These are phyloP conservation scores for Sebastes itinus DNA, from an alignment of 2,797 vertebrate genomes.

Conservation along the genomic window DNA sequence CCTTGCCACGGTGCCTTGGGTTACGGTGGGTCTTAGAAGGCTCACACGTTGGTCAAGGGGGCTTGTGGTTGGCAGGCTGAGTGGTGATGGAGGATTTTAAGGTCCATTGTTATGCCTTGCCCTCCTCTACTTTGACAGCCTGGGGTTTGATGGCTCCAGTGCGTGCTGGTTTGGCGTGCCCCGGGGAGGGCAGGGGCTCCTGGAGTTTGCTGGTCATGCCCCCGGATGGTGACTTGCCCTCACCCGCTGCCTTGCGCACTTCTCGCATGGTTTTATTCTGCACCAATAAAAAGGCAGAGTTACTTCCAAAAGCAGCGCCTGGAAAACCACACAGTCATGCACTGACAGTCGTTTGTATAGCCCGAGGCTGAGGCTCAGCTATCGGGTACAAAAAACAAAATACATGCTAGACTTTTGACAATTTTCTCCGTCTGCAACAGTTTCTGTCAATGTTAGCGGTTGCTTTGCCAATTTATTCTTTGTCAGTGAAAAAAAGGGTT, in stretches of 20 bases:
- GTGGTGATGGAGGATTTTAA: constrained; percentile 66
- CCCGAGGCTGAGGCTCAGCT: not conserved
- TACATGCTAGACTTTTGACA: not conserved
- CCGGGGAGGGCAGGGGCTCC: constrained; percentile 79
- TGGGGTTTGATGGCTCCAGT: constrained; percentile 95
- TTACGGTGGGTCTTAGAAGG: constrained; percentile 35
- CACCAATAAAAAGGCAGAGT: constrained; percentile 4
- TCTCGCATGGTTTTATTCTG: constrained; percentile 88
- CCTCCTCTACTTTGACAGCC: constrained; percentile 92
- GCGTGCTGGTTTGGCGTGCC: constrained; percentile 89
- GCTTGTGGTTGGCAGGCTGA: constrained; percentile 57
- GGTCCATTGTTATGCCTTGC: constrained; percentile 88
- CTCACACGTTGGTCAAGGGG: constrained; percentile 49
- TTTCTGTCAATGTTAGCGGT: not conserved
- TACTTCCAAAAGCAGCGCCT: not conserved
- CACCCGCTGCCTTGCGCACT: constrained; percentile 78
- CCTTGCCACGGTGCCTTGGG: constrained; percentile 51
- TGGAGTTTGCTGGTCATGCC: constrained; percentile 88
- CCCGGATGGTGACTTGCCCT: constrained; percentile 83
- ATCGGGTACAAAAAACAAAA: not conserved
- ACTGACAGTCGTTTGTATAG: not conserved
- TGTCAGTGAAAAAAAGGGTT: not conserved
- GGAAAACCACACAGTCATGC: not conserved
- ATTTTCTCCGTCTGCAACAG: not conserved
- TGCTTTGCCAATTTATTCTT: not conserved